phyloP scores from a whole-genome alignment of 92 coral and sea anemone species.

The Montipora capitata region DNA sequence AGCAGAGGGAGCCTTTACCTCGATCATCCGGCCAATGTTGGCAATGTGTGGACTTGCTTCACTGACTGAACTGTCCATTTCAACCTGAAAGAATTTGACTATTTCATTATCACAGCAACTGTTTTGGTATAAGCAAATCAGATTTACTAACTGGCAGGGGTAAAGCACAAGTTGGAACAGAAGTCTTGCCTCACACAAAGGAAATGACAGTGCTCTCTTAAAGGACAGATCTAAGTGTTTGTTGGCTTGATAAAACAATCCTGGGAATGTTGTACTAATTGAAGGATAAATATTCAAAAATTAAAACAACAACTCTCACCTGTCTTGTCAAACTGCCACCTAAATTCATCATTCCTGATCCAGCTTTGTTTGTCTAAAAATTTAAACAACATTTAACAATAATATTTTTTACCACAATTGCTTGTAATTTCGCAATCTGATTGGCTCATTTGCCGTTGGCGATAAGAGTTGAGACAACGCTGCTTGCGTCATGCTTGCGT shows the following conservation, averaged over 20 bases:
- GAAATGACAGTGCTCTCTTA: no score
- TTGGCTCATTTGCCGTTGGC: no score
- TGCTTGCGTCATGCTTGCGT: no score
- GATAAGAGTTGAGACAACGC: no score
- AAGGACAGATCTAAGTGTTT: no score
- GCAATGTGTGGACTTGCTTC: slow-evolving; percentile 97
- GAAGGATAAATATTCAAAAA: no score
- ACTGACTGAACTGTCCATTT: slow-evolving; percentile 84
- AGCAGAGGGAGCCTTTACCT: slow-evolving; percentile 65
- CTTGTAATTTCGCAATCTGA: no score
- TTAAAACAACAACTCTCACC: slow-evolving; percentile 62
- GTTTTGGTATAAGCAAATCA: no score
- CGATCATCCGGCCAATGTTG: slow-evolving; percentile 96
- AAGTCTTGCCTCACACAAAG: no score
- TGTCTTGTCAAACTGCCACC: slow-evolving; percentile 99
- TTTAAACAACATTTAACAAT: background rate
- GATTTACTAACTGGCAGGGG: background rate
- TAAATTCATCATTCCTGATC: slow-evolving; percentile 99
- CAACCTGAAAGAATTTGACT: slow-evolving; percentile 72
- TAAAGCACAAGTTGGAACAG: background rate
- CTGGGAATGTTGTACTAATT: no score
- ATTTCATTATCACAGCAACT: background rate
- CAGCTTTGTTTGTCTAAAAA: slow-evolving; percentile 92
- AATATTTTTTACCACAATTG: background rate
- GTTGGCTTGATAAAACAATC: no score